Base-by-base conservation (phyloP, 2,797 vertebrate genomes). In the Momotus momota region DNA sequence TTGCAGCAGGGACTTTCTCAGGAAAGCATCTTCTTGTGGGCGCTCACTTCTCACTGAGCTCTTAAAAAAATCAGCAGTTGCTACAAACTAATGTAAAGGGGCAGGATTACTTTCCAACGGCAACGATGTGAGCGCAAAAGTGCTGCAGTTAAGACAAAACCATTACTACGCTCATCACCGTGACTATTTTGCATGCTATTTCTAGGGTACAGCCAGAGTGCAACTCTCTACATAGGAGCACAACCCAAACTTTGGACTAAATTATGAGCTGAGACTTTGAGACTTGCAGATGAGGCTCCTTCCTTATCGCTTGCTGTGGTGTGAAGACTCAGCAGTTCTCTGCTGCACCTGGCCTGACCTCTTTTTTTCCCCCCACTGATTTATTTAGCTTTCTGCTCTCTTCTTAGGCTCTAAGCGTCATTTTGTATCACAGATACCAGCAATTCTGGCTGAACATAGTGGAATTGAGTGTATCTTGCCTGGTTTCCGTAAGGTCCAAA, bases 311-410 rank as follows among this genome's bases (percentile, higher is more conserved):
- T 58, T 0, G 7, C 69, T 41, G 83, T 10, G 4, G 88, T 86
- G 90, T 85, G 86, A 96, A 92, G 92, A 91, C 86, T 96, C 93
- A 95, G 96, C 95, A 95, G 79, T 85, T 94, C 94, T 67, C 6
- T n/a, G 46, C 78, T 93, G 95, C 90, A 96, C 93, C 96, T 96
- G 94, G 77, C 83, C 88, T 88, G 96, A 94, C 95, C 93, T 95
- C 82, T 84, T 88, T 91, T 54, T 18, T 5, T 1, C 80, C 41
- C 82, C 65, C 35, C 64, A 70, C 58, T 74, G 93, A 94, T 95
- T 96, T 95, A 94, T 96, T 93, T 82, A 90, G 88, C 81, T 93
- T 93, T 87, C 93, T 93, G 40, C 73, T 79, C 66, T 79, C 60
- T 86, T 96, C 86, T 78, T 57, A 51, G 29, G 82, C 60, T 86